These are phyloP conservation scores for Cancer borealis DNA, from an alignment of 2,888 invertebrate genomes.

Conservation along the genomic window DNA sequence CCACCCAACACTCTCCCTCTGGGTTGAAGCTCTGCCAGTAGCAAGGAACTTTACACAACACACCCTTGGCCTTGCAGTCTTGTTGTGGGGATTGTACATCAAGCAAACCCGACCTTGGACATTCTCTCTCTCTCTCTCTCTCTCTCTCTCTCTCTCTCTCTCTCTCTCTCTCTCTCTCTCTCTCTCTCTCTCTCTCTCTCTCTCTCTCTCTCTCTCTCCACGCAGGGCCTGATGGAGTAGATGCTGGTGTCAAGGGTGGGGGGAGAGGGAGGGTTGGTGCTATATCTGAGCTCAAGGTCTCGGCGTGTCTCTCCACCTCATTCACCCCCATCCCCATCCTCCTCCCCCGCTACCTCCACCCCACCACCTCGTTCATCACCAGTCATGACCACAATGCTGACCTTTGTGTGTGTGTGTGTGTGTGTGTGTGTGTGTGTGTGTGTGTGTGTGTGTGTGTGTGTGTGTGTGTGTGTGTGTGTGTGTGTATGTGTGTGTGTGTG, in stretches of 20 bases:
- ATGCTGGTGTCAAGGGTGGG: not conserved
- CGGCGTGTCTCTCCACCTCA: not conserved
- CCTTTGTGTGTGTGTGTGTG: not conserved
- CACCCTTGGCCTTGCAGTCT: conserved; percentile 28
- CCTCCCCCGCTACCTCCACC: not conserved
- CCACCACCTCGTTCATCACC: not conserved
- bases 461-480: conserved; percentile 11
- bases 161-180: not conserved
- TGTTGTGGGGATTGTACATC: conserved; percentile 17
- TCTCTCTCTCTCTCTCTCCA: not conserved
- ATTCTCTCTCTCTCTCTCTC: not conserved
- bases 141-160: not conserved
- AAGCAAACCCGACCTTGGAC: conserved; percentile 18
- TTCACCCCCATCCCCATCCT: not conserved
- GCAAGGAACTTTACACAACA: not conserved
- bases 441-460: conserved; percentile 20
- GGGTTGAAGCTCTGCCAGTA: not conserved
- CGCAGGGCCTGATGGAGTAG: too few relatives aligned
- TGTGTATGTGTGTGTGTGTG: conserved; percentile 20
- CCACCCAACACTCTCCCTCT: not conserved
- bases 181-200: not conserved
- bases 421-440: conserved; percentile 20
- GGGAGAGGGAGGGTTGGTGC: not conserved
- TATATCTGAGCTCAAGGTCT: not conserved
- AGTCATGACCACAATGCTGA: not conserved